phyloP scores from a whole-genome alignment of 2,797 vertebrate species.

The Muraenolepis orangiensis region DNA sequence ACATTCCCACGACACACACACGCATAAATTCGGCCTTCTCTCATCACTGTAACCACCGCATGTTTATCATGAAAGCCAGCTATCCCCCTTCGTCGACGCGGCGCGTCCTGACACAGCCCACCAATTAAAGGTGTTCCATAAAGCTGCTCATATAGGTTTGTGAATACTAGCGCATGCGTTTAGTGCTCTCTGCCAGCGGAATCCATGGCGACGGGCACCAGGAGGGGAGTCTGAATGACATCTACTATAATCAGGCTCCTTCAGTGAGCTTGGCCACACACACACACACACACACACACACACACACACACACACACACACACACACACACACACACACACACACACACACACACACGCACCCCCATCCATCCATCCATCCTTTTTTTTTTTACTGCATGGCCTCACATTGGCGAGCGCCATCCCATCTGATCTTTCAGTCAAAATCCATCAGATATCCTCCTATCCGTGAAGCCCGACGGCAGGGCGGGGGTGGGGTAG shows the following conservation, averaged over 20 bases:
- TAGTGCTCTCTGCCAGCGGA: slow-evolving; percentile 56
- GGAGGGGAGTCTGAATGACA: slow-evolving; percentile 51
- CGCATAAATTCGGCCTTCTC: neutral
- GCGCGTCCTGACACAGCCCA: too few species aligned
- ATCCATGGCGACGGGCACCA: slow-evolving; percentile 58
- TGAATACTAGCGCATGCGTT: slow-evolving; percentile 58
- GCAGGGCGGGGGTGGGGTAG: slow-evolving; percentile 27
- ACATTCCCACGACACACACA: neutral
- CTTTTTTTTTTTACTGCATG: slow-evolving; percentile 21
- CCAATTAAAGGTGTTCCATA: slow-evolving; percentile 72
- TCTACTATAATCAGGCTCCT: slow-evolving; percentile 47
- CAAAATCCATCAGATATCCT: slow-evolving; percentile 18
- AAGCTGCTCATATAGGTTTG: slow-evolving; percentile 79
- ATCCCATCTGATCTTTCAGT: slow-evolving; percentile 19
- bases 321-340: slow-evolving; percentile 14
- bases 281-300: slow-evolving; percentile 14
- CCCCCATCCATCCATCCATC: slow-evolving; percentile 33
- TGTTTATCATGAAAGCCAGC: slow-evolving; percentile 18
- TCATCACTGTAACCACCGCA: neutral
- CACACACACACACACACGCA: neutral
- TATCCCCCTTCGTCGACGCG: slow-evolving; percentile 53
- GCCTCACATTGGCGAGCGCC: slow-evolving; percentile 13
- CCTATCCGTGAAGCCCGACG: slow-evolving; percentile 23
- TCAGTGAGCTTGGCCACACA: slow-evolving; percentile 17
- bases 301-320: neutral